A percentile compares a stretch with the other conserved stretches of the same genome.
These are phyloP conservation scores for Mimumesa dahlbomi DNA, from an alignment of 2,888 invertebrate genomes.

Conservation along the genomic window DNA sequence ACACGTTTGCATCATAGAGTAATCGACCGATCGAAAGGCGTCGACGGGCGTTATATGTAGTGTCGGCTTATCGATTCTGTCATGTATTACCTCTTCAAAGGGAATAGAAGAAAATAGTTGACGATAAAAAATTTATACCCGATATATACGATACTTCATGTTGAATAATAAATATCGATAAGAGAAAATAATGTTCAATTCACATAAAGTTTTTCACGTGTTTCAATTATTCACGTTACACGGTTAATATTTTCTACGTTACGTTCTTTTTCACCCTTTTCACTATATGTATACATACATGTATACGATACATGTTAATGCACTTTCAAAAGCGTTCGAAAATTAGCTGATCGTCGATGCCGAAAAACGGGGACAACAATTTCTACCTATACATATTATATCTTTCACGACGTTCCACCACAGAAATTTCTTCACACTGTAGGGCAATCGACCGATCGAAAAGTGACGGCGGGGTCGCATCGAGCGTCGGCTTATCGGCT, in stretches of 20 bases:
- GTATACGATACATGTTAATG: too few species aligned
- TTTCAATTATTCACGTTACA: too few species aligned
- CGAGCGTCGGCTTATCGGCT: slow-evolving; percentile 64
- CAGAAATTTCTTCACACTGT: slow-evolving; percentile 41
- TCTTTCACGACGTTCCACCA: slow-evolving; percentile 37
- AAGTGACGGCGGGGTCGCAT: slow-evolving; percentile 42
- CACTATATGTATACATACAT: too few species aligned
- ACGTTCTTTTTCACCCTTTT: too few species aligned
- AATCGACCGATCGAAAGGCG: slow-evolving; percentile 25
- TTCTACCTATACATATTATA: too few species aligned
- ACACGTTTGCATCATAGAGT: neutral
- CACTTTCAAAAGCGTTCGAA: neutral
- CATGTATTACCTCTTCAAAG: slow-evolving; percentile 3
- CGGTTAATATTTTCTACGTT: too few species aligned
- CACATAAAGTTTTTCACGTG: too few species aligned
- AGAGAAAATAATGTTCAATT: neutral
- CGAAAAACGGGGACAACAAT: too few species aligned
- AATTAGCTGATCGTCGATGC: neutral
- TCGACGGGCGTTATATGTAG: slow-evolving; percentile 1
- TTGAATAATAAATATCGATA: neutral
- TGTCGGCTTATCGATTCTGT: slow-evolving; percentile 9
- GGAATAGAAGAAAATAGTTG: neutral
- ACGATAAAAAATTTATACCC: neutral
- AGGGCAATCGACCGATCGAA: slow-evolving; percentile 58
- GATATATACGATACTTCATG: neutral